Percentiles rank a stretch among this genome's conserved stretches.
Evolutionary conservation across 2,888 invertebrate genomes (phyloP).

Genomic region (Mycogona germanica): DNA sequence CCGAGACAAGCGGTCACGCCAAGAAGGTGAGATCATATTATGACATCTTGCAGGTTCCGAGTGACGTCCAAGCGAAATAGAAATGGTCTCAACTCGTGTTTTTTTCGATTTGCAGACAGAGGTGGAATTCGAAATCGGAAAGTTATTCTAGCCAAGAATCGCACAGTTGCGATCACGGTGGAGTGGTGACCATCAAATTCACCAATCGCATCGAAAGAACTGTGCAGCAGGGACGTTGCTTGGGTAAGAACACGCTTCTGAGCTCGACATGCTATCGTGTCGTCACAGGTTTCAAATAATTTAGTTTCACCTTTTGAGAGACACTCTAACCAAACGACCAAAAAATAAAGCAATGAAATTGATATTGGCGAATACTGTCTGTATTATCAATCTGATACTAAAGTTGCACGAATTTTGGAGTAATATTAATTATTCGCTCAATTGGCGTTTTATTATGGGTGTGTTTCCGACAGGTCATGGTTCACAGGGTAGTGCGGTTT

Average conservation of each 20-base stretch:
- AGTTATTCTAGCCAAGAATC: neutral
- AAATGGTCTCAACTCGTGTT: neutral
- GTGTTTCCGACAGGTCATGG: constrained; percentile 65
- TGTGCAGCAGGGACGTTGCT: no score
- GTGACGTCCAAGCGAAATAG: no score
- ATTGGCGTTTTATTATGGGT: no score
- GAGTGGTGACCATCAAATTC: constrained; percentile 44
- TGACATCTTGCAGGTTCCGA: no score
- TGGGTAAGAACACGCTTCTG: no score
- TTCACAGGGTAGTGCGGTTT: constrained; percentile 56
- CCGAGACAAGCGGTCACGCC: no score
- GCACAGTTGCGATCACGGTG: constrained; percentile 38
- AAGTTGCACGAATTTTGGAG: constrained; percentile 4
- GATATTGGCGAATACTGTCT: constrained; percentile 60
- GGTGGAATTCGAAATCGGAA: neutral
- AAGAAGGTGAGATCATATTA: no score
- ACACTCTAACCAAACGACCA: no score
- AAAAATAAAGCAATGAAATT: constrained; percentile 49
- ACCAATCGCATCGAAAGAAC: constrained; percentile 38
- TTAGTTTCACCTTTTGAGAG: no score
- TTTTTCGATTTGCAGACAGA: neutral
- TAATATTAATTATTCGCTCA: no score
- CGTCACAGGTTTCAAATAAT: no score
- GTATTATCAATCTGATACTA: constrained; percentile 18
- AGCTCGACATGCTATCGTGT: no score